These are phyloP conservation scores for Orycteropus afer DNA, from an alignment of 2,113 vertebrate species.

Conservation along the genomic window DNA sequence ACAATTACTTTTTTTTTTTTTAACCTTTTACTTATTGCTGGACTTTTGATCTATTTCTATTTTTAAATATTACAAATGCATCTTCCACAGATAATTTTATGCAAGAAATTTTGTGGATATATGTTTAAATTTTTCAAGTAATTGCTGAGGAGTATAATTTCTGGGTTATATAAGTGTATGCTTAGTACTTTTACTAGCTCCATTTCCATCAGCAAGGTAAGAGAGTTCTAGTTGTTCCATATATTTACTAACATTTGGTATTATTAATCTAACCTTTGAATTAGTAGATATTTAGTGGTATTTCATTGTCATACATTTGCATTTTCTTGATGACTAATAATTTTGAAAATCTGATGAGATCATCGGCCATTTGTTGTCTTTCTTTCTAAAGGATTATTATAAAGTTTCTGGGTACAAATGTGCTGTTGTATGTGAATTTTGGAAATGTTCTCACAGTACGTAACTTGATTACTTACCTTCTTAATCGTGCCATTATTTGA, in stretches of 20 bases:
- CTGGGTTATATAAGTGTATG: neutral
- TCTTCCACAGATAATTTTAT: neutral
- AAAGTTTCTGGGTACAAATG: neutral
- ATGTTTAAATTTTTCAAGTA: neutral
- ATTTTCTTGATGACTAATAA: neutral
- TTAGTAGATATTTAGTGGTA: neutral
- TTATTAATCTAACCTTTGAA: neutral
- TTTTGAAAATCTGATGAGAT: neutral
- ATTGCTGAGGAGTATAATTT: neutral
- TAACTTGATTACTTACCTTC: neutral
- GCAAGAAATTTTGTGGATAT: neutral
- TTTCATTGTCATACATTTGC: neutral
- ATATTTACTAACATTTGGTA: no score
- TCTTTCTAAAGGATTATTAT: neutral
- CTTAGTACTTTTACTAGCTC: neutral
- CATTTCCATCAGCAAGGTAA: neutral
- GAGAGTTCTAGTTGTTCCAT: no score
- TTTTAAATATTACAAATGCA: neutral
- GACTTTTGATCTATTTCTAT: neutral
- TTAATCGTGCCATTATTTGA: neutral
- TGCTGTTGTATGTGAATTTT: neutral
- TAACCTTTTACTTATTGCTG: neutral
- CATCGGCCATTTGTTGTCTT: neutral
- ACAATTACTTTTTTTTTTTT: neutral
- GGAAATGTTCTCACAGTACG: neutral